phyloP scores from a whole-genome alignment of 2,888 invertebrate genomes.

The Rhagium mordax region DNA sequence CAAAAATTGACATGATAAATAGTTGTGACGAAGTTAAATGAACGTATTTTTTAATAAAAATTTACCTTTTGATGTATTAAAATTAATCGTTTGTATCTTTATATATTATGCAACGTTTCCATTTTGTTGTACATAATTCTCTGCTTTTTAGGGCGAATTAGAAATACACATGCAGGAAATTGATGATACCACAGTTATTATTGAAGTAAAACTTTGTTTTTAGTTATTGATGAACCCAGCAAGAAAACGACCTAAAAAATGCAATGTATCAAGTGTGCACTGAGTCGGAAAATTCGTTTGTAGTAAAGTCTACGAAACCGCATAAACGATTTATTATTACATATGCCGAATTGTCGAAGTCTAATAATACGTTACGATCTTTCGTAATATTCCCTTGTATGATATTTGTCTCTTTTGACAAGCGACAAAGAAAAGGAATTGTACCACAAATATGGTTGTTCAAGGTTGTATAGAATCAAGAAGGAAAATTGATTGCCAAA shows the following conservation, averaged over 20 bases:
- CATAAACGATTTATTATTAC: constrained; percentile 48
- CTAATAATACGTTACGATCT: constrained; percentile 36
- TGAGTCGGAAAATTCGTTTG: constrained; percentile 56
- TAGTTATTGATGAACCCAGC: constrained; percentile 54
- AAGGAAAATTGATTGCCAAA: too few species aligned
- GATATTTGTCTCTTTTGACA: constrained; percentile 34
- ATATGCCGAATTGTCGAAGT: constrained; percentile 39
- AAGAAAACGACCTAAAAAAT: constrained; percentile 51
- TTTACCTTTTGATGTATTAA: too few species aligned
- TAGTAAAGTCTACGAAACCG: constrained; percentile 41
- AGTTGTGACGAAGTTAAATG: background rate
- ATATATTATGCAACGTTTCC: too few species aligned
- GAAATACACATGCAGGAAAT: constrained; percentile 28
- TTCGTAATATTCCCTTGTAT: constrained; percentile 28
- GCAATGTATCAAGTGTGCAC: constrained; percentile 53
- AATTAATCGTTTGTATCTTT: too few species aligned
- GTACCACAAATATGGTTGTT: background rate
- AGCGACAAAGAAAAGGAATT: constrained; percentile 1
- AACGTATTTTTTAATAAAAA: too few species aligned
- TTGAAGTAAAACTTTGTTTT: constrained; percentile 51
- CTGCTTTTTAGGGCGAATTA: too few species aligned
- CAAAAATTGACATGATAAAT: background rate
- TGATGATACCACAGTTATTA: constrained; percentile 39
- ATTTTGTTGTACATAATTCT: too few species aligned
- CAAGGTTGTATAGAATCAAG: too few species aligned